These are phyloP conservation scores for Choristoneura fumiferana DNA, from an alignment of 1,140 invertebrate species.

Conservation along the genomic window DNA sequence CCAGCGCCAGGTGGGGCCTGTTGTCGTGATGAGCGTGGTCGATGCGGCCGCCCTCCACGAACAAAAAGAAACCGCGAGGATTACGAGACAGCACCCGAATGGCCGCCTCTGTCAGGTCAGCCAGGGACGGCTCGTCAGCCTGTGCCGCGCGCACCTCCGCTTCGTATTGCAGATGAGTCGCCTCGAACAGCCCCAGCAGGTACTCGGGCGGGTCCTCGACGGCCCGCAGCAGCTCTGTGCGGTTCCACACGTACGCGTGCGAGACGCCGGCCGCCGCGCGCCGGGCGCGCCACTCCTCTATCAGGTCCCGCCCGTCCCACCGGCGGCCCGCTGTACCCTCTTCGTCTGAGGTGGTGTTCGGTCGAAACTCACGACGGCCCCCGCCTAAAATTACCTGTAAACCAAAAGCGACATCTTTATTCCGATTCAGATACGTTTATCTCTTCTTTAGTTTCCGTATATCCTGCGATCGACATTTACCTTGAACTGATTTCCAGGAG, in stretches of 20 bases:
- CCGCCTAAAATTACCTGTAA: conserved; percentile 83
- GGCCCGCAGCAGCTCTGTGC: conserved; percentile 44
- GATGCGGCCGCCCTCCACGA: conserved; percentile 82
- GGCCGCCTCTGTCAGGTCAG: conserved; percentile 87
- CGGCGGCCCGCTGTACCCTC: conserved; percentile 53
- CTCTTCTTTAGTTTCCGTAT: too few relatives aligned
- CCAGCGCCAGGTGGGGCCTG: conserved; percentile 83
- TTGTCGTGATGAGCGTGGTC: conserved; percentile 89
- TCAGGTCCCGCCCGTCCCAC: conserved; percentile 62
- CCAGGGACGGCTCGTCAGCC: conserved; percentile 65
- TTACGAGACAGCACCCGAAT: conserved; percentile 84
- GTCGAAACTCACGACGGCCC: conserved; percentile 84
- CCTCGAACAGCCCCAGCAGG: conserved; percentile 76
- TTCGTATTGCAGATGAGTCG: conserved; percentile 60
- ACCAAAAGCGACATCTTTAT: too few relatives aligned
- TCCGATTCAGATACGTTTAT: too few relatives aligned
- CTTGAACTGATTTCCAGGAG: conserved; percentile 81
- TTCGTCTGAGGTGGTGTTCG: conserved; percentile 27
- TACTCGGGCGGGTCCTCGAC: conserved; percentile 39
- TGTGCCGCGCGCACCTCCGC: conserved; percentile 43
- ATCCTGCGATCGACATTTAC: too few relatives aligned
- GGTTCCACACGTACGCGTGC: conserved; percentile 37
- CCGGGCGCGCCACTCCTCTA: conserved; percentile 75
- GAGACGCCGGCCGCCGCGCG: conserved; percentile 60
- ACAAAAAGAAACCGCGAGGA: conserved; percentile 82